A percentile compares a stretch with the other conserved stretches of the same genome.
Conservation (phyloP, 2,888 invertebrate species). For the Mythimna loreyi region DNA sequence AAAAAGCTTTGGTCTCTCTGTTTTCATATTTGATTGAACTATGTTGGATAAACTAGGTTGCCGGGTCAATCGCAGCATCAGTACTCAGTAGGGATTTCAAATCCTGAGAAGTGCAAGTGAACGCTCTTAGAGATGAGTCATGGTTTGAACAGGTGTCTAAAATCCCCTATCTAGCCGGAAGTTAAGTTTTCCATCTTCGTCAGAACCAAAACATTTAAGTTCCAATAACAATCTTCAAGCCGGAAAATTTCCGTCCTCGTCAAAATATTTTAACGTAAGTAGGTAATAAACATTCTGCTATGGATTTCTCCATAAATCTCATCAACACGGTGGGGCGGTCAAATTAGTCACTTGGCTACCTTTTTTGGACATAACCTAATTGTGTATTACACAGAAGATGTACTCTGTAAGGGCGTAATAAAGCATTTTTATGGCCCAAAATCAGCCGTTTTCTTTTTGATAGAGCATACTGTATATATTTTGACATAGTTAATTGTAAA, state of each 20-base stretch:
- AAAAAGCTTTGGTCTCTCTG: too few relatives aligned
- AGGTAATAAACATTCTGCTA: constrained; percentile 14
- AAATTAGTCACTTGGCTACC: constrained; percentile 48
- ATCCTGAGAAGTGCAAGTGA: too few relatives aligned
- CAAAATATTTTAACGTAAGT: constrained; percentile 11
- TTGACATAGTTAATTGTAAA: too few relatives aligned
- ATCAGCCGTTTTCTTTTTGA: neutral
- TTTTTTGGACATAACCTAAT: constrained; percentile 47
- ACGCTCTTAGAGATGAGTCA: too few relatives aligned
- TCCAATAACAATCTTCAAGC: neutral
- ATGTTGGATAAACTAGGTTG: too few relatives aligned
- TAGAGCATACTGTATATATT: too few relatives aligned
- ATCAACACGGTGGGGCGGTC: constrained; percentile 29
- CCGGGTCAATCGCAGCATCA: too few relatives aligned
- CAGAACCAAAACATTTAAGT: neutral
- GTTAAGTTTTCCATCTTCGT: neutral
- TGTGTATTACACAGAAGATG: constrained; percentile 42
- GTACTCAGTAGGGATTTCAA: too few relatives aligned
- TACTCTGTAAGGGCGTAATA: constrained; percentile 7
- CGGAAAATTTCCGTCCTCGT: neutral
- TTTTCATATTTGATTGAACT: too few relatives aligned
- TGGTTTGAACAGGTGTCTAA: too few relatives aligned
- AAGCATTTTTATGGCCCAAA: constrained; percentile 20
- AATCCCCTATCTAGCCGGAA: too few relatives aligned
- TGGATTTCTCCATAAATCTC: constrained; percentile 33